Evolutionary conservation across 2,888 invertebrate species (phyloP).

Genomic region (Tinea pellionella): DNA sequence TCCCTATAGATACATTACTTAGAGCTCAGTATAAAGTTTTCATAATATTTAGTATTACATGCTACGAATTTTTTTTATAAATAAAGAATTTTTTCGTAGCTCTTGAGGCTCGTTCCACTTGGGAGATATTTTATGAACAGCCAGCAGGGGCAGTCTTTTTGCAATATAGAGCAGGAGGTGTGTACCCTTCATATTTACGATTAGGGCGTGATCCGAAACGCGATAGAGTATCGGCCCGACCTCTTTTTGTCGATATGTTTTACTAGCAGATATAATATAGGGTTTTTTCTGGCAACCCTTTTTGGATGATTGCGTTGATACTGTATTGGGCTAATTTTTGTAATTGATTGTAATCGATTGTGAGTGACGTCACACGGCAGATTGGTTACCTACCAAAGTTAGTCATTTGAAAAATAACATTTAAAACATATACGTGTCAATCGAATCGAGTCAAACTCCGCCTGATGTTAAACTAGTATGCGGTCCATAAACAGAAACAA

Average conservation of each 20-base stretch:
- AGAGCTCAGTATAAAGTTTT: no score
- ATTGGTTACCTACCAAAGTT: no score
- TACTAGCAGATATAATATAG: slow-evolving; percentile 1
- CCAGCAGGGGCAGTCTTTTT: slow-evolving; percentile 55
- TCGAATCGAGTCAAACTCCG: no score
- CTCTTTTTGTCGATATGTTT: slow-evolving; percentile 14
- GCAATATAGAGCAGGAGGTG: slow-evolving; percentile 67
- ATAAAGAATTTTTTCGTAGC: slow-evolving; percentile 3
- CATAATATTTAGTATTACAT: no score
- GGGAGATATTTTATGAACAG: slow-evolving; percentile 67
- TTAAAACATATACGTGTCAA: no score
- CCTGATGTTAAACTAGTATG: no score
- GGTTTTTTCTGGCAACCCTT: slow-evolving; percentile 1
- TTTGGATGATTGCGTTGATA: not conserved
- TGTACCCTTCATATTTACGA: slow-evolving; percentile 69
- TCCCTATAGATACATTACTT: no score
- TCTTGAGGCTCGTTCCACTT: slow-evolving; percentile 20
- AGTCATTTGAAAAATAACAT: no score
- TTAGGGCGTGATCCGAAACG: slow-evolving; percentile 67
- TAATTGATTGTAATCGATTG: not conserved
- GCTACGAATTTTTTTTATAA: no score
- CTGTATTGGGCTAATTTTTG: not conserved
- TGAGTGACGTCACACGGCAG: not conserved
- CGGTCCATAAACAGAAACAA: no score
- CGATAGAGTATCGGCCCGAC: slow-evolving; percentile 29